Evolutionary conservation across 2,888 invertebrate species (phyloP).

Genomic region (Antheraea assamensis): DNA sequence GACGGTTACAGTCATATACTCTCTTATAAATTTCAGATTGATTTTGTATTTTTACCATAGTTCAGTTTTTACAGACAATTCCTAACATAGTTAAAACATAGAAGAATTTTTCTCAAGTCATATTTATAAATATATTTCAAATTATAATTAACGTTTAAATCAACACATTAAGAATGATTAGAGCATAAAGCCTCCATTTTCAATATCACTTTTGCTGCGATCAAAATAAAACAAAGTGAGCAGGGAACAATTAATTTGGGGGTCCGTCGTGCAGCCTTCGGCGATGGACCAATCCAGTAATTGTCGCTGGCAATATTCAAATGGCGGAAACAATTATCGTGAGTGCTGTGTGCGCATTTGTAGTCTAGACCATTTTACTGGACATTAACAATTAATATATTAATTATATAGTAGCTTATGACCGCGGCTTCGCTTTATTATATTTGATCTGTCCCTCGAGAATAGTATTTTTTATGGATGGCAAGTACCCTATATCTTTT

Average conservation of each 20-base stretch:
- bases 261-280: slow-evolving; percentile 58
- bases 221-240: slow-evolving; percentile 71
- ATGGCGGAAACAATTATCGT: slow-evolving; percentile 81
- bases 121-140: background rate
- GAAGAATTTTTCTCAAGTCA: background rate
- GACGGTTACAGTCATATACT: too few species aligned
- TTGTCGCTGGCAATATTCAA: slow-evolving; percentile 81
- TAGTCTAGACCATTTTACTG: slow-evolving; percentile 24
- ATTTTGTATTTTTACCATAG: background rate
- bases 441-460: too few species aligned
- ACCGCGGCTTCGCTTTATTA: background rate
- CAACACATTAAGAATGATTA: slow-evolving; percentile 24
- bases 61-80: background rate
- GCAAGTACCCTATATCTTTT: too few species aligned
- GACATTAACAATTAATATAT: slow-evolving; percentile 17
- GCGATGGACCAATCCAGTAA: slow-evolving; percentile 77
- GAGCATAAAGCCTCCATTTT: slow-evolving; percentile 30
- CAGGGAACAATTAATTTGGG: slow-evolving; percentile 76
- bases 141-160: background rate
- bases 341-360: slow-evolving; percentile 71
- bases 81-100: background rate
- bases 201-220: slow-evolving; percentile 49
- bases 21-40: too few species aligned
- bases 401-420: background rate
- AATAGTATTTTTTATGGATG: too few species aligned